phyloP scores from a whole-genome alignment of 1,140 invertebrate species.

The Venustaconcha ellipsiformis region DNA sequence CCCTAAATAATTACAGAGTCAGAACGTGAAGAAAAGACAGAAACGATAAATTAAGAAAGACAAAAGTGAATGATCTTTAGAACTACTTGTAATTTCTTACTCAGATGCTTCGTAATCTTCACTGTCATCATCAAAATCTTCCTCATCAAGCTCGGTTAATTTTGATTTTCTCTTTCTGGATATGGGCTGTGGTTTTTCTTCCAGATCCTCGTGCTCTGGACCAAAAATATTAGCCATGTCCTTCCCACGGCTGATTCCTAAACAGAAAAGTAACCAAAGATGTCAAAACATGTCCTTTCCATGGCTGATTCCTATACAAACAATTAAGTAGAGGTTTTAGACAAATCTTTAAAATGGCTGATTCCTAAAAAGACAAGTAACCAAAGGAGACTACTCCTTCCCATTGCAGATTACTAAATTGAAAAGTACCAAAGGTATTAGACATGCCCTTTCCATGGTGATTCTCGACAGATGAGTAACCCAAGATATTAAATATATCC shows the following conservation, averaged over 20 bases:
- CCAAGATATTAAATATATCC: background rate
- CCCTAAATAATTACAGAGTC: too few relatives aligned
- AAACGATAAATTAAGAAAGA: too few relatives aligned
- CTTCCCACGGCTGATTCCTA: constrained; percentile 81
- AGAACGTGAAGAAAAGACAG: too few relatives aligned
- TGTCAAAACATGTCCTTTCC: background rate
- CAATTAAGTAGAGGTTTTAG: background rate
- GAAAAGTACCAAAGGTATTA: background rate
- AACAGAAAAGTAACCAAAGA: background rate
- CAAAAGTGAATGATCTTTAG: too few relatives aligned
- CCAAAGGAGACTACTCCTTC: background rate
- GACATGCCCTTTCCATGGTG: background rate
- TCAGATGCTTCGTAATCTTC: constrained; percentile 46
- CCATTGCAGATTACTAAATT: background rate
- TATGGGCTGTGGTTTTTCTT: constrained; percentile 61
- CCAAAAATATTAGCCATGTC: constrained; percentile 91
- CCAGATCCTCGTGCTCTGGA: constrained; percentile 38
- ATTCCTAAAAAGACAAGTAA: constrained; percentile 1
- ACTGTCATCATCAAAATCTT: constrained; percentile 60
- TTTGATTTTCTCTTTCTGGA: constrained; percentile 55
- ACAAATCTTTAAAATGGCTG: background rate
- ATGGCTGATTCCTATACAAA: background rate
- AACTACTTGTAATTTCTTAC: constrained; percentile 8
- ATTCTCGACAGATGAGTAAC: background rate
- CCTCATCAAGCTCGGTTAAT: constrained; percentile 47